A percentile compares a stretch with the other conserved stretches of the same genome.
Evolutionary conservation across 2,888 invertebrate species (phyloP).

Genomic region (Drosophila robusta): DNA sequence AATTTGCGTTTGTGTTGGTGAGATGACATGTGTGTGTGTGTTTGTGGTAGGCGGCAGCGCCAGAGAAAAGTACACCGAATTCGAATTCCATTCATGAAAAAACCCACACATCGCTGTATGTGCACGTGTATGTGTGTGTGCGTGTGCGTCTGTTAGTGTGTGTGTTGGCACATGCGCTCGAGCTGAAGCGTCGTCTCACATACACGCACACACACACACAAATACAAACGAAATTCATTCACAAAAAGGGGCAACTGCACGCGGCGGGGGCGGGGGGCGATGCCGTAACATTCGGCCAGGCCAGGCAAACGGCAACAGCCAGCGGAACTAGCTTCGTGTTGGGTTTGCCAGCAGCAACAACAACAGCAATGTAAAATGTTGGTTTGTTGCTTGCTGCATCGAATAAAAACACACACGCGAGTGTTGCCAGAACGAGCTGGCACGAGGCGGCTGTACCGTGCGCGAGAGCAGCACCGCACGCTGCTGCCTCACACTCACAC

Average conservation of each 20-base stretch:
- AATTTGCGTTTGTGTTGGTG: constrained; percentile 48
- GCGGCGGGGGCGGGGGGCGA: constrained; percentile 58
- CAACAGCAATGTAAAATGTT: constrained; percentile 59
- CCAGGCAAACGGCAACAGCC: constrained; percentile 42
- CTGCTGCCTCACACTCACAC: constrained; percentile 52
- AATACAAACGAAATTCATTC: constrained; percentile 72
- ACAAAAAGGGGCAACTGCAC: constrained; percentile 75
- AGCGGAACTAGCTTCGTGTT: constrained; percentile 71
- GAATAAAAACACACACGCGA: constrained; percentile 58
- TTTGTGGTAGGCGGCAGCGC: constrained; percentile 56
- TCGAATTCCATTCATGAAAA: constrained; percentile 81
- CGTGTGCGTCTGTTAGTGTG: constrained; percentile 37
- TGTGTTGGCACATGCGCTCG: constrained; percentile 72
- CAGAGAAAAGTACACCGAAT: constrained; percentile 80
- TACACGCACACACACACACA: constrained; percentile 18
- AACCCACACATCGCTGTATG: constrained; percentile 75
- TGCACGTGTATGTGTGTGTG: constrained; percentile 15
- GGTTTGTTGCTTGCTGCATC: constrained; percentile 69
- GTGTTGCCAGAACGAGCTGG: constrained; percentile 53
- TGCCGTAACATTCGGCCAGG: constrained; percentile 72
- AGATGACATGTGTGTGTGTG: constrained; percentile 24
- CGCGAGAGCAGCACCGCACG: constrained; percentile 62
- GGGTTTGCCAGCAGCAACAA: constrained; percentile 44
- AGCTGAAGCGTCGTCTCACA: constrained; percentile 55
- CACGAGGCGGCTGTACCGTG: constrained; percentile 34